phyloP scores from a whole-genome alignment of 2,888 invertebrate species.

The Cremastinae sp. region DNA sequence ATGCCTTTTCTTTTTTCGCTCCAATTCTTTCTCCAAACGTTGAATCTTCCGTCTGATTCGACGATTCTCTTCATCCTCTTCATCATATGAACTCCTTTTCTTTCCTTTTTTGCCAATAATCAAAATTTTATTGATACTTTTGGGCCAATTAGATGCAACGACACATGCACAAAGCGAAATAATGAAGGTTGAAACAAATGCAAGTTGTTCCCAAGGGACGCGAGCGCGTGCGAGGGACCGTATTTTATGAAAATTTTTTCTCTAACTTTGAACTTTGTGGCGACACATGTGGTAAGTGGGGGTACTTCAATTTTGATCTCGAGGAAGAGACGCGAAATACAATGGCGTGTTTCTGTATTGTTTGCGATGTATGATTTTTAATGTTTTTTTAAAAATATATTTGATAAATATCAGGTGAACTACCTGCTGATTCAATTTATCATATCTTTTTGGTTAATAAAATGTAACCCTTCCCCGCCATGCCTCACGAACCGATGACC shows the following conservation, averaged over 20 bases:
- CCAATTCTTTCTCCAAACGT: slow-evolving; percentile 39
- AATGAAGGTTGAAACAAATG: slow-evolving; percentile 40
- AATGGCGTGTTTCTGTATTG: too few species aligned
- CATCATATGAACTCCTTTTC: slow-evolving; percentile 16
- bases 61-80: slow-evolving; percentile 21
- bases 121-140: slow-evolving; percentile 17
- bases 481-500: too few species aligned
- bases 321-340: slow-evolving; percentile 41
- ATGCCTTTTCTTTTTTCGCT: slow-evolving; percentile 24
- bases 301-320: slow-evolving; percentile 42
- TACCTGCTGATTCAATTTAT: too few species aligned
- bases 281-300: slow-evolving; percentile 39
- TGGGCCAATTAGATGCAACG: slow-evolving; percentile 30
- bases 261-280: slow-evolving; percentile 38
- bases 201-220: slow-evolving; percentile 10
- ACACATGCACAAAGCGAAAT: slow-evolving; percentile 46
- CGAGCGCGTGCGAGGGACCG: too few species aligned
- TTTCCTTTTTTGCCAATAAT: slow-evolving; percentile 45
- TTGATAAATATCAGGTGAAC: too few species aligned
- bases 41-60: slow-evolving; percentile 26
- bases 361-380: too few species aligned
- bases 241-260: background rate
- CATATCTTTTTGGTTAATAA: too few species aligned
- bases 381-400: too few species aligned
- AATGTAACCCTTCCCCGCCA: too few species aligned